phyloP scores from a whole-genome alignment of 2,797 vertebrate genomes.

The Anguilla anguilla region DNA sequence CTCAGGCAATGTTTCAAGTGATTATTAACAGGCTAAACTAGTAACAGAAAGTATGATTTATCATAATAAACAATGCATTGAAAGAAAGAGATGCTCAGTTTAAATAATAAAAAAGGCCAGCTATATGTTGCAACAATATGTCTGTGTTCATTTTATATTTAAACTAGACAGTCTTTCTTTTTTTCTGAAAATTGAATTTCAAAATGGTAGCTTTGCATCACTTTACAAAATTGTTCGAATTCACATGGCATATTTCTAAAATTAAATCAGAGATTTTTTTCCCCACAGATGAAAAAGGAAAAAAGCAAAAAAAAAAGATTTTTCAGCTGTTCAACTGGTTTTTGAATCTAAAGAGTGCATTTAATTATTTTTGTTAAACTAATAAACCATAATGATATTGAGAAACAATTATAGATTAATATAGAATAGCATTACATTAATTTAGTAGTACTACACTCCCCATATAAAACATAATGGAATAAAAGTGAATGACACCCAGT shows the following conservation, averaged over 20 bases:
- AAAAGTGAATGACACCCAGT: neutral
- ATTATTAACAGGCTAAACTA: neutral
- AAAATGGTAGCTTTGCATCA: neutral
- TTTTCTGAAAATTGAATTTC: neutral
- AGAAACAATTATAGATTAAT: neutral
- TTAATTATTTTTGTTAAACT: neutral
- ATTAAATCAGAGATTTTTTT: neutral
- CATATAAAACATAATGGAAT: neutral
- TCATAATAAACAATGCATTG: neutral
- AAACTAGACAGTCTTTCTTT: neutral
- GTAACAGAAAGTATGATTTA: neutral
- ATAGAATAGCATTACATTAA: neutral
- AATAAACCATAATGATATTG: neutral
- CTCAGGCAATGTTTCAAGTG: neutral
- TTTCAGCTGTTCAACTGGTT: neutral
- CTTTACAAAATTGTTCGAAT: neutral
- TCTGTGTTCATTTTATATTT: neutral
- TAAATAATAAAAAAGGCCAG: neutral
- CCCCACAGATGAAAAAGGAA: neutral
- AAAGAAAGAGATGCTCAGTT: neutral
- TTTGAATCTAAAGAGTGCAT: neutral
- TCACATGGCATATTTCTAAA: neutral
- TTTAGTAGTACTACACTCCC: neutral
- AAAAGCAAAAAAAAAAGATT: neutral
- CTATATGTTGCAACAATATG: neutral